Base-by-base conservation (phyloP, 2,113 vertebrate genomes). In the Anolis carolinensis region DNA sequence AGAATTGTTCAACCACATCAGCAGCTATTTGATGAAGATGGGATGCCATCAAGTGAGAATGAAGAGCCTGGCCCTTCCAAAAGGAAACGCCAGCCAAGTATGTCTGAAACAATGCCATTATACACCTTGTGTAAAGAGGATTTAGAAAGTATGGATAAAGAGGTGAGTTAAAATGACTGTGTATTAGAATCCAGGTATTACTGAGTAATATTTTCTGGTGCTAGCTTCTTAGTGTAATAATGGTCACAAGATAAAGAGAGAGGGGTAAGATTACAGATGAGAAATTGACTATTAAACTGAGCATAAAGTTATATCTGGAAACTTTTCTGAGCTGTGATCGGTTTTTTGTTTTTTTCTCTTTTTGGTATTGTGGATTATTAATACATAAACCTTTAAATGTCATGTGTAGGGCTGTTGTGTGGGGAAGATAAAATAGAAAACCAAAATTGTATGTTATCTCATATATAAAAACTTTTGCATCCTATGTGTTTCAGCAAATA, bases 51-150 rank as follows among this genome's bases (percentile, higher is more conserved):
- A 2, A 83, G 83, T 87, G 95, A 91, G 72, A 97, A 95, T 1
- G 96, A 97, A 9, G 97, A 97, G 86, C 97, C 98, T 2, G 97
- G 97, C 1, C 97, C 98, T 4, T 97, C 97, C 0, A 96, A 97
- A 67, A 95, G 98, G 68, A 97, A 98, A 93, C 96, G 99, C 0
- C 98, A 99, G 95, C 98, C 97, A 71, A 99, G 99, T 95, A 98
- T 99, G 98, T 99, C 99, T 1, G 99, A 99, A 93, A 96, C 96
- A 0, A 97, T 99, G 98, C 99, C 99, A 2, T 97, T 99, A 5
- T 99, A 99, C 95, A 99, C 97, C 0, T 96, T 99, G 0, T 99
- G 98, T 95, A 99, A 98, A 95, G 99, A 99, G 93, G 99, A 99
- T 85, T 95, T 99, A 81, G 99, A 99, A 16, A 99, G 98, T 95